These are phyloP conservation scores for Lamellibrachia columna DNA, from an alignment of 2,888 invertebrate species.

Conservation along the genomic window DNA sequence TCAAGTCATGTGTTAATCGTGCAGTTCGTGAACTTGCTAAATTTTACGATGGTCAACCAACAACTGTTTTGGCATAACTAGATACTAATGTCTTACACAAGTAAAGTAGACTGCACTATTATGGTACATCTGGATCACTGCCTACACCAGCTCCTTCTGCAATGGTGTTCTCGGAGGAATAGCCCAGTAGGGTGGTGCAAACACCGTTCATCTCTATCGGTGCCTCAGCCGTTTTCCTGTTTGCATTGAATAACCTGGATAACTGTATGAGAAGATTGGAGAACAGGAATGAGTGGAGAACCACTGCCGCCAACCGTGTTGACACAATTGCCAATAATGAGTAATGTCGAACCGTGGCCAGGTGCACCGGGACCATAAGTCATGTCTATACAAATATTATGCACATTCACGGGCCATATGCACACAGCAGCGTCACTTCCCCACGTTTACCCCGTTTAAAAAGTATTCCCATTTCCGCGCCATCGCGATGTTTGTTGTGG, in stretches of 20 bases:
- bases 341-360: not conserved
- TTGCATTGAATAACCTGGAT: not conserved
- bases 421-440: not conserved
- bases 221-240: not conserved
- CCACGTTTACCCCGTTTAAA: not conserved
- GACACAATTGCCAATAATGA: too few species aligned
- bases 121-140: not conserved
- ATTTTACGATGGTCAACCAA: not conserved
- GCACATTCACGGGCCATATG: not conserved
- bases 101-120: not conserved
- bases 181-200: too few species aligned
- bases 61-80: not conserved
- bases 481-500: not conserved
- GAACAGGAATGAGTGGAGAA: not conserved
- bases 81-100: not conserved
- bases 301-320: not conserved
- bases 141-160: not conserved
- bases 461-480: not conserved
- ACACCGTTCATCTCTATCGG: not conserved
- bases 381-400: not conserved
- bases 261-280: not conserved
- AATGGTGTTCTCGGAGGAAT: not conserved
- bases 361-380: not conserved
- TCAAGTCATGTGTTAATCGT: too few species aligned
- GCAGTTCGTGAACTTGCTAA: not conserved